A percentile compares a stretch with the other conserved stretches of the same genome.
Evolutionary conservation across 2,888 invertebrate species (phyloP).

Genomic region (Phasia obesa): DNA sequence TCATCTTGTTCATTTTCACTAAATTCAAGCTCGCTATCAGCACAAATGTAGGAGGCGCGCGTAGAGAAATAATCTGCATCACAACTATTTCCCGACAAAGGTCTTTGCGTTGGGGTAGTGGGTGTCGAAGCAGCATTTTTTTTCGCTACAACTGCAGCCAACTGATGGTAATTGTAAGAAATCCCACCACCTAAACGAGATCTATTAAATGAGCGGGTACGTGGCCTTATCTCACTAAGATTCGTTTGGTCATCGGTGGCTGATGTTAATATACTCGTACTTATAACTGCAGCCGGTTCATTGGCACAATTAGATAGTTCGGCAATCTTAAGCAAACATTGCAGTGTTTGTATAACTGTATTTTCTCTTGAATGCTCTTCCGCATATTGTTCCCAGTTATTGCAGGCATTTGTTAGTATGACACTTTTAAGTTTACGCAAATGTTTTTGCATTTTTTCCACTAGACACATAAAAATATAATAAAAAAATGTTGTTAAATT

Average conservation of each 20-base stretch:
- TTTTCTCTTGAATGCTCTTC: slow-evolving; percentile 79
- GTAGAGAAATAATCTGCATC: slow-evolving; percentile 80
- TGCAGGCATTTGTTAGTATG: slow-evolving; percentile 77
- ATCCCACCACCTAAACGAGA: slow-evolving; percentile 55
- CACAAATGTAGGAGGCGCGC: slow-evolving; percentile 78
- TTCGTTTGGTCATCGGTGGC: slow-evolving; percentile 53
- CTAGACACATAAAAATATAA: slow-evolving; percentile 71
- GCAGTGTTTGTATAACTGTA: slow-evolving; percentile 79
- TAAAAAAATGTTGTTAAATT: slow-evolving; percentile 37
- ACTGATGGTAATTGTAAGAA: slow-evolving; percentile 58
- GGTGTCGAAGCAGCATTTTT: slow-evolving; percentile 76
- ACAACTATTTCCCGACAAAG: slow-evolving; percentile 76
- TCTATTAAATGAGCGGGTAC: slow-evolving; percentile 74
- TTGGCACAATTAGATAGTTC: slow-evolving; percentile 76
- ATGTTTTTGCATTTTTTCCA: slow-evolving; percentile 81
- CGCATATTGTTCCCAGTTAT: slow-evolving; percentile 77
- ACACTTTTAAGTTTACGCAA: slow-evolving; percentile 79
- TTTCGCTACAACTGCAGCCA: slow-evolving; percentile 74
- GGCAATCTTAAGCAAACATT: slow-evolving; percentile 81
- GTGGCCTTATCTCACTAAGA: slow-evolving; percentile 69
- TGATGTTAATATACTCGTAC: slow-evolving; percentile 64
- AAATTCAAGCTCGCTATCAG: slow-evolving; percentile 80
- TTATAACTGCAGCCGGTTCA: slow-evolving; percentile 74
- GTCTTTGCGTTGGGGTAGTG: slow-evolving; percentile 71
- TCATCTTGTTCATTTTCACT: slow-evolving; percentile 81